Conservation (phyloP, 2,888 invertebrate species). For the Helicoverpa assulta region DNA sequence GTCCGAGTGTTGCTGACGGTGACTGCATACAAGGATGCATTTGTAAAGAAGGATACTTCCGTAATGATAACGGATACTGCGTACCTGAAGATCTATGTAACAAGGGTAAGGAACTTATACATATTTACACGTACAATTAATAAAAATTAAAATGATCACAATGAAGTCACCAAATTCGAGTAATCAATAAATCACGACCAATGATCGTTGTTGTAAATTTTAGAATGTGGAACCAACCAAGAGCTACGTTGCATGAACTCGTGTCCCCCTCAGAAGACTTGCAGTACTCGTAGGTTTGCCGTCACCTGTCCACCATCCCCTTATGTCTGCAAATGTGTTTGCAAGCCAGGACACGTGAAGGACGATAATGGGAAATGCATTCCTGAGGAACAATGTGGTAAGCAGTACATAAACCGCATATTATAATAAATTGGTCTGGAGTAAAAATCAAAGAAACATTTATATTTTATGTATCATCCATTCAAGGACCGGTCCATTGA, state of each 20-base stretch:
- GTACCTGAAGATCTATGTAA: not conserved
- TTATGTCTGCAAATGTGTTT: slow-evolving; percentile 54
- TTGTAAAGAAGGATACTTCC: not conserved
- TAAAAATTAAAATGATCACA: too few relatives aligned
- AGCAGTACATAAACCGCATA: not conserved
- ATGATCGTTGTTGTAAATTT: too few relatives aligned
- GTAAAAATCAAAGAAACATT: too few relatives aligned
- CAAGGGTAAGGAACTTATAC: too few relatives aligned
- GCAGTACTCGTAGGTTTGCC: not conserved
- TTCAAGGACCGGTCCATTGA: too few relatives aligned
- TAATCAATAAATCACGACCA: too few relatives aligned
- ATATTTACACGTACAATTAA: too few relatives aligned
- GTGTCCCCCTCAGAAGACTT: slow-evolving; percentile 20
- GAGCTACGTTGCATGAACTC: slow-evolving; percentile 1
- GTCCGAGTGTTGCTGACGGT: not conserved
- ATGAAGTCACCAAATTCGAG: too few relatives aligned
- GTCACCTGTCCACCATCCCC: not conserved
- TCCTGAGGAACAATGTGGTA: slow-evolving; percentile 44
- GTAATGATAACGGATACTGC: not conserved
- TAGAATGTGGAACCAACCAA: slow-evolving; percentile 3
- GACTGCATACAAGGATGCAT: not conserved
- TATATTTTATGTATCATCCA: too few relatives aligned
- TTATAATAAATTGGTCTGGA: too few relatives aligned
- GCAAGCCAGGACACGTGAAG: slow-evolving; percentile 45
- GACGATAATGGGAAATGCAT: slow-evolving; percentile 29